Evolutionary conservation across 2,888 invertebrate genomes (phyloP), one percentile per base, ranked within the genome.

Genomic region (Willowsia nigromaculata): DNA sequence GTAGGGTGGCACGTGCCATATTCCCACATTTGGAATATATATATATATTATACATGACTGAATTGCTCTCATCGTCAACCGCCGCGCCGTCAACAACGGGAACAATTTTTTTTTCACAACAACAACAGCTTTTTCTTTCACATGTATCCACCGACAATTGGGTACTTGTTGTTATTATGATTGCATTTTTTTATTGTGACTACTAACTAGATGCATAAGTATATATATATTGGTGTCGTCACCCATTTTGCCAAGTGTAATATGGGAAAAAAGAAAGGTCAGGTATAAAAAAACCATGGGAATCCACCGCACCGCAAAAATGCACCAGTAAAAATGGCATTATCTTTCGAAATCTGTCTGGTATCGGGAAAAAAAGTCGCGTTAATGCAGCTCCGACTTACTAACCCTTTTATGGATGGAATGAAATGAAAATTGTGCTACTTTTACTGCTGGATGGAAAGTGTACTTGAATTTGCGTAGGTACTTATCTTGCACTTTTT

Each of bases 21-120:
- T 89, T 89, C 89, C 89, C 89, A 89, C 89, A 89, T 89, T 85
- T 89, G 89, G 89, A 89, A 84, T 78, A 74, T 43, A 33, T 13
- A 7, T 13, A 62, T 11, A 65, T 65, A 30, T 62, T 62, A 62
- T 59, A 27, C 22, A 59, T 25, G 62, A 62, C 27, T 30, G 62
- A 62, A 62, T 71, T 50, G 30, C 74, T 74, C 47, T 50, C 62
- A 62, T 62, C 59, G 81, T 81, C 81, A 47, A 89, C 84, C 65
- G 13, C 33, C 37, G 43, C 74, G 50, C 83, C 71, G 25, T 74
- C 84, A 30, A 59, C 40, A 65, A 62, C 86, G 80, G 22, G 18
- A 71, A n/a, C 15, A 43, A 27, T 47, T 25, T 30, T 30, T 0
- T 56, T 25, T n/a, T 0, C 33, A 65, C 33, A 33, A 65, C 65